Conservation (phyloP, 1,140 invertebrate genomes). For the Drosophila persimilis region DNA sequence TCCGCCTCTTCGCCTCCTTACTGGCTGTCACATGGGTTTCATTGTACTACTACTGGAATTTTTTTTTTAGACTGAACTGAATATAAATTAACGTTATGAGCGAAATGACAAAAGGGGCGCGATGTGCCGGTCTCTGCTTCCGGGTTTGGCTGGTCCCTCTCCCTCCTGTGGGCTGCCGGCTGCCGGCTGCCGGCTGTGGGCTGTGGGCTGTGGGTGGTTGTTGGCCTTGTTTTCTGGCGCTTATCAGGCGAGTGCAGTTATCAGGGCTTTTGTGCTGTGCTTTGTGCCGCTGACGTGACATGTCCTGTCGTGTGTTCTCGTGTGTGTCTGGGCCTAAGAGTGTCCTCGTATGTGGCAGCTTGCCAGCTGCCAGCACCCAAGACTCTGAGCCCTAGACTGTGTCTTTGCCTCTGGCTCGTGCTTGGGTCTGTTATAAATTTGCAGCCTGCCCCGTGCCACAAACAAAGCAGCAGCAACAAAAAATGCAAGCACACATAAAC, state of each 20-base stretch:
- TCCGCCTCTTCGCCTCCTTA: slow-evolving; percentile 17
- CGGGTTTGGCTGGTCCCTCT: slow-evolving; percentile 8
- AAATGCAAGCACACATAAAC: slow-evolving; percentile 29
- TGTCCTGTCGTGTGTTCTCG: slow-evolving; percentile 53
- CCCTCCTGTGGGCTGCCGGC: neutral
- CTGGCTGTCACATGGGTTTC: slow-evolving; percentile 43
- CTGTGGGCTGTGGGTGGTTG: slow-evolving; percentile 9
- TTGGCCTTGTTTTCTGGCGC: slow-evolving; percentile 28
- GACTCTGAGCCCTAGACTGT: too few relatives aligned
- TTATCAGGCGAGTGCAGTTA: slow-evolving; percentile 74
- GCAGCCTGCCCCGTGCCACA: slow-evolving; percentile 8
- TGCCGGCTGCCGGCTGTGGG: neutral
- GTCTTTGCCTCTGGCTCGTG: slow-evolving; percentile 14
- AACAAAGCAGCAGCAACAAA: slow-evolving; percentile 30
- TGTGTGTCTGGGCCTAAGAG: neutral
- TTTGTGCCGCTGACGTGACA: slow-evolving; percentile 77
- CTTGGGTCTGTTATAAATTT: slow-evolving; percentile 27
- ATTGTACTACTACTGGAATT: slow-evolving; percentile 43
- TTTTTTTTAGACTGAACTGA: slow-evolving; percentile 80
- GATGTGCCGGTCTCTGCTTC: slow-evolving; percentile 32
- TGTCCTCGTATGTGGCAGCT: slow-evolving; percentile 51
- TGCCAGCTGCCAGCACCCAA: slow-evolving; percentile 28
- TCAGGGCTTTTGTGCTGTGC: slow-evolving; percentile 59
- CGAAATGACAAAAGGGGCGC: slow-evolving; percentile 71
- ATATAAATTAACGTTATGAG: slow-evolving; percentile 81